Base-by-base conservation (phyloP, 1,140 invertebrate genomes). In the Drosophila azteca region DNA sequence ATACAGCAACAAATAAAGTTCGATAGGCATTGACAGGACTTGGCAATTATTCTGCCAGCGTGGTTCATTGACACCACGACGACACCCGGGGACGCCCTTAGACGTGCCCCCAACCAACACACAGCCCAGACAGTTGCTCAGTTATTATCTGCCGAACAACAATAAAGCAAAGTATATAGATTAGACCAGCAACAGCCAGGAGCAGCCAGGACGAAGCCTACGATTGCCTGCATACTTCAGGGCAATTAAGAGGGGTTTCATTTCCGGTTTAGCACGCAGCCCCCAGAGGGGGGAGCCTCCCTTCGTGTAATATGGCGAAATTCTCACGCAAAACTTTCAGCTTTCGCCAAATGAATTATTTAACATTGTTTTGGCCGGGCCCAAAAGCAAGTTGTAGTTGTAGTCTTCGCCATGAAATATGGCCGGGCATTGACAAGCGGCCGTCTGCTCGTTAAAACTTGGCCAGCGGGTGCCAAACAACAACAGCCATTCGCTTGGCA, bases 201-300 rank as follows among this genome's bases (percentile, higher is more conserved):
- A 72, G 17, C 45, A 77, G 64, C 46, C 63, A 80, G 29, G 31
- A 62, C 17, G 78, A 60, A 72, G 63, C 77, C 59, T 39, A 62
- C 66, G 62, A 81, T 71, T 60, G 59, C 52, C 63, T 72, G 79
- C 83, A 89, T 89, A 88, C 83, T 87, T 88, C 76, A 79, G 52
- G 83, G 79, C 84, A 87, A 87, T 87, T 87, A 87, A 83, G 79
- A 67, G 76, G 79, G 67, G 77, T 88, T 88, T 79, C 75, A 88
- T 87, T 87, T 87, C 83, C 83, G 82, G 74, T 59, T 88, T 82
- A 58, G 72, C 83, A 88, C 82, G 81, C 81, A 87, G 80, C 49
- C 24, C 24, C 11, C 17, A 15, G 8, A 0, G 35, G 9, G 20
- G 26, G 29, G 17, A n/a, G 45, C 44, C n/a, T n/a, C 13, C 62